Conservation (phyloP, 2,888 invertebrate genomes). For the Troides aeacus region DNA sequence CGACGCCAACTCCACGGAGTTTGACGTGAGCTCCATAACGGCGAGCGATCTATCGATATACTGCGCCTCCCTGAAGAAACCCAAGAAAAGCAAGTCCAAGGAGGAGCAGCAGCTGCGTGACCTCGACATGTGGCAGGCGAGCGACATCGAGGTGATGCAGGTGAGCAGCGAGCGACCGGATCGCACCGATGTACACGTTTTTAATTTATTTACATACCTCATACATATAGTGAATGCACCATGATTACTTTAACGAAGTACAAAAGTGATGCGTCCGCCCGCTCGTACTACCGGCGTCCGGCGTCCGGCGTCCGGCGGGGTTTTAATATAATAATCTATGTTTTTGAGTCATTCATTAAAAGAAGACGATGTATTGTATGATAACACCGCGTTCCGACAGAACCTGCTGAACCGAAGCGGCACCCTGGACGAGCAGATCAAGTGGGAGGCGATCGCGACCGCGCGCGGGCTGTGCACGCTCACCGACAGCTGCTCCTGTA, state of each 20-base stretch:
- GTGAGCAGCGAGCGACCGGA: conserved; percentile 37
- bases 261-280: too few relatives aligned
- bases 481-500: conserved; percentile 63
- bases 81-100: conserved; percentile 51
- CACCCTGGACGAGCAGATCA: conserved; percentile 64
- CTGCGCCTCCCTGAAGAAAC: conserved; percentile 61
- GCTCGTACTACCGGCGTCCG: too few relatives aligned
- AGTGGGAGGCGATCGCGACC: conserved; percentile 74
- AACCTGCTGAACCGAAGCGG: conserved; percentile 62
- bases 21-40: conserved; percentile 56
- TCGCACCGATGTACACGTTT: too few relatives aligned
- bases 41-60: conserved; percentile 60
- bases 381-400: conserved; percentile 39
- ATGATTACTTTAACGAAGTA: too few relatives aligned
- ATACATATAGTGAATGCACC: too few relatives aligned
- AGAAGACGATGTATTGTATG: neutral
- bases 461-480: conserved; percentile 68
- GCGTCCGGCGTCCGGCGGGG: too few relatives aligned
- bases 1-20: conserved; percentile 59
- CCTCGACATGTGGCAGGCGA: conserved; percentile 69
- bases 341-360: too few relatives aligned
- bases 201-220: too few relatives aligned
- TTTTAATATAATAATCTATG: too few relatives aligned
- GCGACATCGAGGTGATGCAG: conserved; percentile 67
- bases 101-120: conserved; percentile 57